Percentiles rank a stretch among this genome's conserved stretches.
Conservation (phyloP, 1,140 invertebrate genomes). For the Drosophila subpulchrella region DNA sequence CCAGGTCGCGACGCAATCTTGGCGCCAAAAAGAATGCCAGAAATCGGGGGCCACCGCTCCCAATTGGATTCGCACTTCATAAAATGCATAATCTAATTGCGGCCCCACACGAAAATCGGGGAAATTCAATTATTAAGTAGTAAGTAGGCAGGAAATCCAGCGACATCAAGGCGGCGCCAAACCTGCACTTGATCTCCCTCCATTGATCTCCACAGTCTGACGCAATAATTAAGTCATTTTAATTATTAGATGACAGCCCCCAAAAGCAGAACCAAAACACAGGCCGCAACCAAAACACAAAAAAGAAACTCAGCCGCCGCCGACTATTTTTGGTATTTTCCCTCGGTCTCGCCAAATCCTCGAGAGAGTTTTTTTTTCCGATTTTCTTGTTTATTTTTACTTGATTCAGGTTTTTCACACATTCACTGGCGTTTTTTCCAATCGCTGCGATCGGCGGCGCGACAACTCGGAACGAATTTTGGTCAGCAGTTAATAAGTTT, state of each 20-base stretch:
- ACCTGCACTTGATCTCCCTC: conserved; percentile 58
- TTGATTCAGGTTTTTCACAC: conserved; percentile 74
- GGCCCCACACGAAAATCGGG: conserved; percentile 17
- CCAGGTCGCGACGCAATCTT: conserved; percentile 54
- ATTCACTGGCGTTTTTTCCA: conserved; percentile 68
- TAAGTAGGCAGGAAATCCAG: conserved; percentile 59
- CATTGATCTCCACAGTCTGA: conserved; percentile 67
- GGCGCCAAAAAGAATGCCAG: conserved; percentile 65
- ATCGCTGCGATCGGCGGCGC: conserved; percentile 18
- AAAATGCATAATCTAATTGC: conserved; percentile 71
- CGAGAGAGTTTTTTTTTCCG: conserved; percentile 51
- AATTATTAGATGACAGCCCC: conserved; percentile 78
- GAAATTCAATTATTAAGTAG: conserved; percentile 41
- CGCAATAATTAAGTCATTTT: conserved; percentile 83
- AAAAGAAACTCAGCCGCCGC: conserved; percentile 22
- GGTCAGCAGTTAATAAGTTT: conserved; percentile 76
- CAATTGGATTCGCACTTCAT: conserved; percentile 75
- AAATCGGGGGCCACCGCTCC: conserved; percentile 13
- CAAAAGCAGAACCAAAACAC: conserved; percentile 60
- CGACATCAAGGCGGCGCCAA: conserved; percentile 57
- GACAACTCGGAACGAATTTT: conserved; percentile 44
- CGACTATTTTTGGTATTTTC: conserved; percentile 65
- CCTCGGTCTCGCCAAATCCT: conserved; percentile 71
- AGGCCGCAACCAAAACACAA: conserved; percentile 4
- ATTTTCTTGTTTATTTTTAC: conserved; percentile 51